Base-by-base conservation (phyloP, 2,888 invertebrate species). In the Drosophila crucigera region DNA sequence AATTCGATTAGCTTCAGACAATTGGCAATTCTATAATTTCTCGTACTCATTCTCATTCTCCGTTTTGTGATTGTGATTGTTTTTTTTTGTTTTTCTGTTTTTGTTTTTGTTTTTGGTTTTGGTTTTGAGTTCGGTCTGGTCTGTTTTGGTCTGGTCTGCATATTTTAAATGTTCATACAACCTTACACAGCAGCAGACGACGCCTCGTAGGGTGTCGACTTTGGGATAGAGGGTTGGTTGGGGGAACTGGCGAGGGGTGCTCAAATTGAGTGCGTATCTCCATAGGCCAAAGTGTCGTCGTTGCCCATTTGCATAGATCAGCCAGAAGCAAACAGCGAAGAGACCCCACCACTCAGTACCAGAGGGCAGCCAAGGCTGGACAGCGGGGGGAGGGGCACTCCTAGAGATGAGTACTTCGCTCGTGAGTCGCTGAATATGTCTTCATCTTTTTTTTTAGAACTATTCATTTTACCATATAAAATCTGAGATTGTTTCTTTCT, bases 271-370 rank as follows among this genome's bases (percentile, higher is more conserved):
- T 53, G 43, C 50, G 55, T 78, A 76, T 76, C 81, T 76, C 76
- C 79, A 81, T 82, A 81, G 81, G 82, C 55, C 82, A 82, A 78
- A 76, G 79, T 78, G 73, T 82, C 81, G 65, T 47, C 53, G 58
- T 53, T 28, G 19, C 49, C 62, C 63, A 82, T 82, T 82, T 80
- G 78, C 82, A 82, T 82, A 80, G 73, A 81, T 81, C 80, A 80
- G 70, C 62, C 43, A 56, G 67, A 66, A 55, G 53, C 69, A 69
- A 62, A 68, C 59, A 60, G 75, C 71, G 64, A 72, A 71, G 14
- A 39, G 55, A 39, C n/a, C 9, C 7, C 28, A 35, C 16, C 28
- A 25, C 37, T 28, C 25, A 16, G 4, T 28, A 50, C 28, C 25
- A 28, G 19, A n/a, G 30, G 41, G 22, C 3, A 31, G 22, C 22